Percentiles rank a stretch among this genome's conserved stretches.
Conservation (phyloP, 2,888 invertebrate species). For the Exocentrus adspersus region DNA sequence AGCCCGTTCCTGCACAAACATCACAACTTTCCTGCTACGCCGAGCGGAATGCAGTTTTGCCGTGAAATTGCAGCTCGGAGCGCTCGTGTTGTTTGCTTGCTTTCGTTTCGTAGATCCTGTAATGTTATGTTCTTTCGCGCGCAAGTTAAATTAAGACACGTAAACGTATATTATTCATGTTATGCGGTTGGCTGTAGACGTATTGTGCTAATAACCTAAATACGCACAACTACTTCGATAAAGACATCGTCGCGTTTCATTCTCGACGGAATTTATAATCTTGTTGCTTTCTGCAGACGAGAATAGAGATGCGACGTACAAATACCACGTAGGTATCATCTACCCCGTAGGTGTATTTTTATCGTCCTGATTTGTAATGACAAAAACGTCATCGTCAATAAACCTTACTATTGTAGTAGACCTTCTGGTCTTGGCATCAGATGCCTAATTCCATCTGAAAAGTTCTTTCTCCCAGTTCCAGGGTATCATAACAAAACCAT, state of each 20-base stretch:
- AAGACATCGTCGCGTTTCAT: neutral
- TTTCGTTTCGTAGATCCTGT: neutral
- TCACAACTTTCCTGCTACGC: conserved; percentile 5
- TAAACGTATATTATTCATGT: conserved; percentile 14
- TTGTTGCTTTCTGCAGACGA: neutral
- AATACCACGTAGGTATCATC: too few relatives aligned
- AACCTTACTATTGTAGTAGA: too few relatives aligned
- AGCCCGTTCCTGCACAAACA: conserved; percentile 1
- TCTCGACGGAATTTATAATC: conserved; percentile 1
- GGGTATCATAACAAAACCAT: too few relatives aligned
- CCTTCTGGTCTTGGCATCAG: too few relatives aligned
- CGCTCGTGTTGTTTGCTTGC: too few relatives aligned
- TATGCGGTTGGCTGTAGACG: conserved; percentile 9
- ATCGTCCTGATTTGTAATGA: too few relatives aligned
- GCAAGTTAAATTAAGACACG: conserved; percentile 14
- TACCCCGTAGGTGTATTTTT: too few relatives aligned
- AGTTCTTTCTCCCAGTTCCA: too few relatives aligned
- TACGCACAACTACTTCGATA: conserved; percentile 4
- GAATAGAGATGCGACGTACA: too few relatives aligned
- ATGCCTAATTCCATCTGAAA: too few relatives aligned
- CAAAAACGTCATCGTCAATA: too few relatives aligned
- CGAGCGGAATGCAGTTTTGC: conserved; percentile 5
- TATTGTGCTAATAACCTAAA: conserved; percentile 15
- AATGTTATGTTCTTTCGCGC: conserved; percentile 6
- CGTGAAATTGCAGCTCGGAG: neutral